phyloP scores from a whole-genome alignment of 2,113 vertebrate species.

The Pterocles burchelli region DNA sequence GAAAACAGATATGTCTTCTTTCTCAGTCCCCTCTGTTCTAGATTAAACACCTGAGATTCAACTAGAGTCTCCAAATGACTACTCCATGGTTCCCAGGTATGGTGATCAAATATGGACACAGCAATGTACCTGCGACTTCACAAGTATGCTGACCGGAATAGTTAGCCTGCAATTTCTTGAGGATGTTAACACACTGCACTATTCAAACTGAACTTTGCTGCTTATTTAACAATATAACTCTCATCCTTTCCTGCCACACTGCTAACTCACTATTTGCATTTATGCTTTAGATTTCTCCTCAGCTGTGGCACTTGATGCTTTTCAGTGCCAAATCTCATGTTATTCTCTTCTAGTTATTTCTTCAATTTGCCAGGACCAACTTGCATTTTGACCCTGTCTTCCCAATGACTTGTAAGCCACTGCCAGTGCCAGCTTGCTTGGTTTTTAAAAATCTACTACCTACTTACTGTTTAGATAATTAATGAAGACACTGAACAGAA shows the following conservation, averaged over 20 bases:
- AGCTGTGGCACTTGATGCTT: not conserved
- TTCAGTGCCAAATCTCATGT: not conserved
- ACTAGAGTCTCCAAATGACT: not conserved
- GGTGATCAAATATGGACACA: not conserved
- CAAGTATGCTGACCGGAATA: not conserved
- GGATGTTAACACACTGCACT: not conserved
- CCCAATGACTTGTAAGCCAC: not conserved
- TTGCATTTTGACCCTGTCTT: not conserved
- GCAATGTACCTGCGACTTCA: not conserved
- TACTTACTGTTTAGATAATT: not conserved
- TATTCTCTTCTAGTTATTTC: not conserved
- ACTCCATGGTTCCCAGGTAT: not conserved
- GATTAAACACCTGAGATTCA: not conserved
- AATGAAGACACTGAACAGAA: not conserved
- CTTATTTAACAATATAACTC: not conserved
- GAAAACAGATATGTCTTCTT: not conserved
- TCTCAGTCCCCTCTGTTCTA: not conserved
- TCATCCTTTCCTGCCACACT: not conserved
- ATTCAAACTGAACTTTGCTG: not conserved
- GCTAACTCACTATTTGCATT: not conserved
- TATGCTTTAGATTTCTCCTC: not conserved
- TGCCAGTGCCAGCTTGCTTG: not conserved
- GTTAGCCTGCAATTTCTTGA: not conserved
- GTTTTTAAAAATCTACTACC: not conserved
- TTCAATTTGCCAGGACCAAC: not conserved